Evolutionary conservation across 1,140 invertebrate species (phyloP), one percentile per base, ranked within the genome.

Genomic region (Oncopeltus fasciatus): DNA sequence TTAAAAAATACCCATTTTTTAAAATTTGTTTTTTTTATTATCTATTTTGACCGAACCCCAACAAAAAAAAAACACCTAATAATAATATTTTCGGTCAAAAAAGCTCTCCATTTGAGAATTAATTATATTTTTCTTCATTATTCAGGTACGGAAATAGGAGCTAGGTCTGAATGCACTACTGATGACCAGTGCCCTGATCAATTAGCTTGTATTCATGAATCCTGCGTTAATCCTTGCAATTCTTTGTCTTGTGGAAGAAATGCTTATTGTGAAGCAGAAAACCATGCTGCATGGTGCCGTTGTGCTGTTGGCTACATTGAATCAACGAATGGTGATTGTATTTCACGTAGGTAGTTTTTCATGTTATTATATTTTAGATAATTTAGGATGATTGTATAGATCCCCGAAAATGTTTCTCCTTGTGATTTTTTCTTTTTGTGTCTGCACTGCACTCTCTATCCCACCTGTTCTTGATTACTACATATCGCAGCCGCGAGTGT

Each of bases 261-360:
- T 75, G 86, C 90, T 3, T 85, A 85, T 68, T 95, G 91, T 72
- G 87, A 90, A 74, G 83, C 89, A 0, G 85, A 91, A 64, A 86
- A 90, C 67, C 90, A 95, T 71, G 86, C 86, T 0, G 87, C 88
- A 2, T 89, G 86, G 84, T 95, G 91, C 71, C 80, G 86, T 64
- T 95, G 91, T 70, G 79, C 83, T 53, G 81, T 88, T 38, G 91
- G 91, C 24, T 94, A 83, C 70, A 80, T 78, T 1, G 85, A 90
- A 73, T 83, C 82, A 56, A 76, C 80, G 44, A 81, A 81, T 61
- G 87, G 86, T 59, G 83, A 87, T 74, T 91, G 89, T 65, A 81
- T 90, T 31, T 90, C 87, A 18, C 80, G 85, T 86, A 74, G n/a
- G n/a, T n/a, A 80, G 14, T 49, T 38, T 24, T 2, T 16, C 24